phyloP scores from a whole-genome alignment of 92 coral and sea anemone genomes.

The Palythoa grandiflora region DNA sequence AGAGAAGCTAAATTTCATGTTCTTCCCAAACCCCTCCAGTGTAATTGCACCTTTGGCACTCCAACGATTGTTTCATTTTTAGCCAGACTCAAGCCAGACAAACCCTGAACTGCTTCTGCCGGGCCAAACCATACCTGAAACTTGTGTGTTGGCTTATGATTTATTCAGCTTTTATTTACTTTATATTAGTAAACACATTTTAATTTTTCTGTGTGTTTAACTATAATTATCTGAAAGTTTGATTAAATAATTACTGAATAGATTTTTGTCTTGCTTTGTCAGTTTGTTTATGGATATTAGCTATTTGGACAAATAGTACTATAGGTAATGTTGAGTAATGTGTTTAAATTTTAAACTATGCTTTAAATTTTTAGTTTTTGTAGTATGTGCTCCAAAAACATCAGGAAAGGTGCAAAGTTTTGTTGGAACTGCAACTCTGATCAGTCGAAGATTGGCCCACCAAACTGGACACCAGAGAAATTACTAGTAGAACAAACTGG shows the following conservation, averaged over 20 bases:
- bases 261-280: constrained; percentile 16
- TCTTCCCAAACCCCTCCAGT: constrained; percentile 3
- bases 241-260: constrained; percentile 5
- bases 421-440: constrained; percentile 62
- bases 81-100: constrained; percentile 6
- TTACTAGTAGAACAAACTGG: neutral
- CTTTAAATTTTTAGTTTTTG: constrained; percentile 21
- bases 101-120: constrained; percentile 18
- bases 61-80: neutral
- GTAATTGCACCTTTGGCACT: constrained; percentile 17
- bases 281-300: neutral
- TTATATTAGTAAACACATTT: constrained; percentile 22
- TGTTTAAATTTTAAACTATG: constrained; percentile 19
- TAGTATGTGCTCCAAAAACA: constrained; percentile 20
- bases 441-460: constrained; percentile 58
- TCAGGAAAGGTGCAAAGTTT: constrained; percentile 43
- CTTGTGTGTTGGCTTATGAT: constrained; percentile 16
- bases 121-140: constrained; percentile 14
- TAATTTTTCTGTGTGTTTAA: neutral
- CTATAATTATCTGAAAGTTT: neutral
- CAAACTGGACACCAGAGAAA: constrained; percentile 52
- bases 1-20: constrained; percentile 23
- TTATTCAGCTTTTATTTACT: constrained; percentile 21
- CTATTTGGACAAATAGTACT: constrained; percentile 17
- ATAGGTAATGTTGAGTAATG: constrained; percentile 16